Percentiles rank a stretch among this genome's conserved stretches.
phyloP scores from a whole-genome alignment of 2,888 invertebrate species.

The Oligia strigilis region DNA sequence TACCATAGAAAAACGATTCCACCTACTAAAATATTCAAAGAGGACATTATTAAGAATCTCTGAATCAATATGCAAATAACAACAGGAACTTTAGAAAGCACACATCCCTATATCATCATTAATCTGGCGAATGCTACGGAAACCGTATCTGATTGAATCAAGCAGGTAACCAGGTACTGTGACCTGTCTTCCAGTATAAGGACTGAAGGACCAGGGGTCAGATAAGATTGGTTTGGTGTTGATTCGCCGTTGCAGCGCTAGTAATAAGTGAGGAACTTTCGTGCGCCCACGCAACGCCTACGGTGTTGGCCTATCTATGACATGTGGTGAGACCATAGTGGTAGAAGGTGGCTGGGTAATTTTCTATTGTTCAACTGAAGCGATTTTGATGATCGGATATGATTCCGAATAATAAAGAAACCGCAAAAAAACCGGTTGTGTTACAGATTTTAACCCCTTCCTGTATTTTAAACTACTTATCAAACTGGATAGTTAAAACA shows the following conservation, averaged over 20 bases:
- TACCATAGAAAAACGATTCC: conserved; percentile 51
- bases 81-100: conserved; percentile 72
- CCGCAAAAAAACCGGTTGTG: no score
- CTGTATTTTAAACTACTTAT: background rate
- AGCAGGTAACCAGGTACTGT: conserved; percentile 71
- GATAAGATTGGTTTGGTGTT: conserved; percentile 73
- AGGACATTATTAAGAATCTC: conserved; percentile 62
- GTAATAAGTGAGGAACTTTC: conserved; percentile 87
- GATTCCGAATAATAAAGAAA: background rate
- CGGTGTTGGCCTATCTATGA: conserved; percentile 76
- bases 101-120: conserved; percentile 82
- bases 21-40: conserved; percentile 29
- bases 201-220: conserved; percentile 64
- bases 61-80: conserved; percentile 68
- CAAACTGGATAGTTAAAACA: background rate
- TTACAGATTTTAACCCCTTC: background rate
- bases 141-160: conserved; percentile 84
- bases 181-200: conserved; percentile 61
- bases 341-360: conserved; percentile 39
- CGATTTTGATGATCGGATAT: background rate
- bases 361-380: conserved; percentile 1
- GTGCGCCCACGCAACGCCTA: conserved; percentile 87
- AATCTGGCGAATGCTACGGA: conserved; percentile 80
- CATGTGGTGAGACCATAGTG: conserved; percentile 74
- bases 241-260: conserved; percentile 80